A percentile compares a stretch with the other conserved stretches of the same genome.
Conservation (phyloP, 2,113 vertebrate species). For the Pongo abelii region DNA sequence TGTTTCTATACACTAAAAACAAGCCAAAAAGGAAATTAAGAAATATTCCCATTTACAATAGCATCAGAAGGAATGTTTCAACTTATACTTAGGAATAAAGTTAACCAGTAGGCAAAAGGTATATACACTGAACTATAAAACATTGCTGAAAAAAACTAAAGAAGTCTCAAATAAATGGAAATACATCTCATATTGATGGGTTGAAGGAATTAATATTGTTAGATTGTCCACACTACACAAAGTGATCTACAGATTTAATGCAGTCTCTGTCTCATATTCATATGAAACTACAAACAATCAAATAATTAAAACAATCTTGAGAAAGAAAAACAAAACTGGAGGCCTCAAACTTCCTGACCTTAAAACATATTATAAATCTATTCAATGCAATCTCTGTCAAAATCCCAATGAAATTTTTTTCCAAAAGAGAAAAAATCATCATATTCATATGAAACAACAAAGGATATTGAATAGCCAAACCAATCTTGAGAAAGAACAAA, state of each 20-base stretch:
- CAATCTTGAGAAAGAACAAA: not conserved
- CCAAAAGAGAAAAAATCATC: not conserved
- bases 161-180: not conserved
- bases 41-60: not conserved
- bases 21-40: not conserved
- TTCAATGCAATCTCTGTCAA: not conserved
- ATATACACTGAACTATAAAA: not conserved
- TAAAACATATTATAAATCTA: too few relatives aligned
- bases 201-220: not conserved
- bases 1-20: not conserved
- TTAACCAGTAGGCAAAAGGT: not conserved
- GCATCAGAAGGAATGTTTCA: not conserved
- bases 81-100: not conserved
- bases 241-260: not conserved
- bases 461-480: not conserved
- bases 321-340: too few relatives aligned
- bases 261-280: too few relatives aligned
- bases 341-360: too few relatives aligned
- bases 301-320: too few relatives aligned
- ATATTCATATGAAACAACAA: not conserved
- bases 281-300: too few relatives aligned
- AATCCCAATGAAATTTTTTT: not conserved
- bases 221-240: not conserved
- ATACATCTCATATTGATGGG: not conserved
- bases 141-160: not conserved